Evolutionary conservation across 2,113 vertebrate genomes (phyloP), one percentile per base, ranked within the genome.

Genomic region (Anseranas semipalmata): DNA sequence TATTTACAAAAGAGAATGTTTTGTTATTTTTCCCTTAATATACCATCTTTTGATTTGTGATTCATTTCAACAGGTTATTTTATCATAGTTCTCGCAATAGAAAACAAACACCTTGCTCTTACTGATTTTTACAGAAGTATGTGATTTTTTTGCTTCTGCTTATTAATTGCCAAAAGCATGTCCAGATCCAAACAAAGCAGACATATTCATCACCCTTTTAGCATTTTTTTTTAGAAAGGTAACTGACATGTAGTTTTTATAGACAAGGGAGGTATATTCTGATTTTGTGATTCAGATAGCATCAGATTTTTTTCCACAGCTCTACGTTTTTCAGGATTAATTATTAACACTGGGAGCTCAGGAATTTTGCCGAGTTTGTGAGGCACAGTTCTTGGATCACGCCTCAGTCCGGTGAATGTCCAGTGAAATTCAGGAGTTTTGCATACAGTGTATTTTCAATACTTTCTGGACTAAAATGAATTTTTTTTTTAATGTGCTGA

Each of bases 311-410:
- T 86, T n/a, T 15, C 33, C 5, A 46, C 2, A 39, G 56, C 67
- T 95, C 45, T 60, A 4, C 1, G 1, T 18, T 46, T 85, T 70
- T 80, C 27, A 50, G 7, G 67, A 67, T 89, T 85, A 96, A 95
- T 91, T 50, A 94, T 96, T 97, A 95, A 94, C 58, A 70, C 25
- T 30, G 62, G 17, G 2, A 19, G 14, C n/a, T 73, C 66, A 48
- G 91, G 68, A 90, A 88, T 59, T 77, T 48, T 84, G 78, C 71
- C 63, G 58, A 90, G 59, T 33, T 52, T 92, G 33, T 33, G 17
- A 27, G 2, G 16, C 2, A 46, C 52, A 37, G 2, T 25, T 88
- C 75, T 86, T 76, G 55, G 67, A 73, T 62, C 48, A 9, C 30
- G 21, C 19, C 45, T 83, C 3, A 0, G 63, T 50, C n/a, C n/a